Evolutionary conservation across 2,888 invertebrate species (phyloP).

Genomic region (Apodemia hepburni): DNA sequence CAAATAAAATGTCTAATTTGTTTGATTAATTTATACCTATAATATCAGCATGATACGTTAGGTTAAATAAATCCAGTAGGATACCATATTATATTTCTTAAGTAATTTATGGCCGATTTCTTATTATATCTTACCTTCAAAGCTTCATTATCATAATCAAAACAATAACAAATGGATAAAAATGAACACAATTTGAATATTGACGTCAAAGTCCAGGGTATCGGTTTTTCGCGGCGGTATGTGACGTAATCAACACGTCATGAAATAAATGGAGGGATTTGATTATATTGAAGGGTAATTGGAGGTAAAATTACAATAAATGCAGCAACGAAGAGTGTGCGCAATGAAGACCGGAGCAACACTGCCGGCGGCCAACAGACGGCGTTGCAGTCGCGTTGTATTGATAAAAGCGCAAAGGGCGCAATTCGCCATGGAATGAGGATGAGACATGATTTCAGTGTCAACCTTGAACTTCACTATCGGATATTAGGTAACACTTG

Average conservation of each 20-base stretch:
- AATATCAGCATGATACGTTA: too few relatives aligned
- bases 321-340: conserved; percentile 69
- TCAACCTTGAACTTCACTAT: conserved; percentile 72
- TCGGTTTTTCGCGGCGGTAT: background rate
- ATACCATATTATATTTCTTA: background rate
- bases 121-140: background rate
- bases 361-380: conserved; percentile 59
- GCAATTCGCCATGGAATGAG: conserved; percentile 29
- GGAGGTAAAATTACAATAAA: conserved; percentile 50
- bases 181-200: background rate
- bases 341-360: conserved; percentile 55
- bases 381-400: conserved; percentile 57
- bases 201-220: background rate
- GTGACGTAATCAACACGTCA: background rate
- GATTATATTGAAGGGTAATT: conserved; percentile 56
- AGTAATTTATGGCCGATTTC: background rate
- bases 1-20: too few relatives aligned
- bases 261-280: conserved; percentile 30
- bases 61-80: too few relatives aligned
- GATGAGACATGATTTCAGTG: conserved; percentile 47
- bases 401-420: conserved; percentile 74
- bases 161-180: conserved; percentile 1
- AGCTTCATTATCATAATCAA: background rate
- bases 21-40: too few relatives aligned
- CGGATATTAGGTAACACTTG: conserved; percentile 68